Base-by-base conservation (phyloP, 2,113 vertebrate genomes). In the Catagonus wagneri region DNA sequence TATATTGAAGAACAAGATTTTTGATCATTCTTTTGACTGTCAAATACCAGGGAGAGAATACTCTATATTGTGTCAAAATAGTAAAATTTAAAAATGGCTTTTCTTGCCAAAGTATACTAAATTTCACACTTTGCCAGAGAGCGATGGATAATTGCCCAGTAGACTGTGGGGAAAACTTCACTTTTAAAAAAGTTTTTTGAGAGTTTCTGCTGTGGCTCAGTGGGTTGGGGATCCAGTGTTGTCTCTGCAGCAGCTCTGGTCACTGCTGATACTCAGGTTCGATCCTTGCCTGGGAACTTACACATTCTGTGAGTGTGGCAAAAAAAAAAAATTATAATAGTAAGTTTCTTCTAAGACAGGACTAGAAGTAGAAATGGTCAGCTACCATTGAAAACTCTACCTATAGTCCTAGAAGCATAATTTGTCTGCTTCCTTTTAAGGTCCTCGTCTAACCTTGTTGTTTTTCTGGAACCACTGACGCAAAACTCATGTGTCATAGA, bases 321-420 rank as follows among this genome's bases (percentile, higher is more conserved):
- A 54, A 54, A 54, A 54, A 54, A 54, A 54, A 15, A 54, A 54
- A n/a, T n/a, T n/a, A n/a, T n/a, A n/a, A n/a, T n/a, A n/a, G n/a
- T n/a, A n/a, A 22, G 0, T 34, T 58, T 95, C 75, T 15, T 58
- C 32, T 61, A 75, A 65, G 36, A 36, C 23, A 90, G 50, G 6
- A 50, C 83, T 83, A 69, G 27, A 92, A 93, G 83, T 34, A 89
- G 87, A 89, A 79, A 78, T 75, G 52, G 65, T 75, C 60, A 92
- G 71, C 50, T 75, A 60, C 60, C 61, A 14, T 19, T 58, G 52
- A 87, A 69, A 83, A 44, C 23, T 74, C 85, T 68, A 50, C 23
- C 27, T 74, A 22, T 19, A 74, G 39, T 58, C 69, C 81, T 83
- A 86, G 68, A 89, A 81, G 32, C 22, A 44, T 58, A 17, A 89